These are phyloP conservation scores for Sinocyclocheilus anshuiensis DNA, from an alignment of 2,113 vertebrate genomes.

Conservation along the genomic window DNA sequence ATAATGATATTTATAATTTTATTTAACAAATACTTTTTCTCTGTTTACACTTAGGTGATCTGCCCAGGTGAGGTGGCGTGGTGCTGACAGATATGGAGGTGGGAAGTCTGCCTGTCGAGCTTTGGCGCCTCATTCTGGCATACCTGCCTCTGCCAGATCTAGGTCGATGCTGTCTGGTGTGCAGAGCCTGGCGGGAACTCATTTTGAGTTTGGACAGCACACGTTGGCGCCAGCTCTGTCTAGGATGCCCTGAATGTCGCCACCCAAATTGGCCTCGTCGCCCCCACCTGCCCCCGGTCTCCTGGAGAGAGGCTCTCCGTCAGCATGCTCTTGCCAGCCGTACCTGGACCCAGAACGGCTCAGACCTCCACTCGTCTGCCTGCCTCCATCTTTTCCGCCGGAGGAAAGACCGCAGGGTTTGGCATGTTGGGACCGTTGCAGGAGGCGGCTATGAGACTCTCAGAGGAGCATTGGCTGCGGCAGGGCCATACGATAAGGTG, in stretches of 20 bases:
- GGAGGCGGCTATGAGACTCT: slow-evolving; percentile 82
- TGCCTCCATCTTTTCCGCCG: slow-evolving; percentile 84
- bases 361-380: slow-evolving; percentile 79
- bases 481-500: slow-evolving; percentile 79
- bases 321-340: slow-evolving; percentile 83
- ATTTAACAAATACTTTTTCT: background rate
- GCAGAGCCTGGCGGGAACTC: slow-evolving; percentile 83
- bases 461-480: slow-evolving; percentile 77
- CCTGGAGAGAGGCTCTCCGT: slow-evolving; percentile 85
- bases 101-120: slow-evolving; percentile 78
- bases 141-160: slow-evolving; percentile 84
- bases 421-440: slow-evolving; percentile 69
- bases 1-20: background rate
- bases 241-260: slow-evolving; percentile 80
- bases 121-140: slow-evolving; percentile 86
- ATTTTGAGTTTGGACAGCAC: slow-evolving; percentile 89
- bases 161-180: slow-evolving; percentile 87
- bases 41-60: background rate
- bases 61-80: slow-evolving; percentile 27
- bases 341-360: slow-evolving; percentile 82
- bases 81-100: slow-evolving; percentile 77
- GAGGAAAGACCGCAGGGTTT: slow-evolving; percentile 77
- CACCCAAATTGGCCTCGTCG: slow-evolving; percentile 89
- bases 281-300: slow-evolving; percentile 78
- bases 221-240: slow-evolving; percentile 87